These are phyloP conservation scores for Drosophila kanapiae DNA, from an alignment of 1,140 invertebrate genomes.

Conservation along the genomic window DNA sequence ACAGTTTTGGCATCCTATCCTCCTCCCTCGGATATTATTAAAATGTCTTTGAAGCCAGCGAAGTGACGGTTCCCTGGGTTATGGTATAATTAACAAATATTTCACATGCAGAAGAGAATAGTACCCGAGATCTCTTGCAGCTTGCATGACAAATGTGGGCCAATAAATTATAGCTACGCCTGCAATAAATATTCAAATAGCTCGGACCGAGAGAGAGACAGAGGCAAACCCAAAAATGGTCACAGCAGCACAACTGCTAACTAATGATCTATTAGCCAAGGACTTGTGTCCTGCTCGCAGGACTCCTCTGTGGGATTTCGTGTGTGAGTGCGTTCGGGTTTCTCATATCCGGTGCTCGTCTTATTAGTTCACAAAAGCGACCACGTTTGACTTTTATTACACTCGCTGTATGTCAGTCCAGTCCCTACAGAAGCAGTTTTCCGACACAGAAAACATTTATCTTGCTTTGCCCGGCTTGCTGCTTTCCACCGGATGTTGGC, in stretches of 20 bases:
- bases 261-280: conserved; percentile 78
- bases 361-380: conserved; percentile 74
- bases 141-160: conserved; percentile 68
- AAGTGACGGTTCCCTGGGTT: neutral
- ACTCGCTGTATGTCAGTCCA: conserved; percentile 48
- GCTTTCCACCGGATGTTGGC: conserved; percentile 41
- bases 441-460: conserved; percentile 60
- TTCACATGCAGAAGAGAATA: conserved; percentile 14
- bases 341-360: conserved; percentile 64
- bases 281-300: conserved; percentile 40
- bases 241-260: conserved; percentile 68
- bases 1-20: conserved; percentile 41
- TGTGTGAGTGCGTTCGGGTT: conserved; percentile 16
- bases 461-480: conserved; percentile 41
- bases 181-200: conserved; percentile 83
- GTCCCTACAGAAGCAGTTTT: conserved; percentile 31
- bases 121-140: conserved; percentile 27
- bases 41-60: conserved; percentile 42
- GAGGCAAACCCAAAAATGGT: conserved; percentile 51
- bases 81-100: conserved; percentile 44
- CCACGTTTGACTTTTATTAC: conserved; percentile 79
- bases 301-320: neutral
- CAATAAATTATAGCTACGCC: conserved; percentile 79
- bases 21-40: conserved; percentile 9
- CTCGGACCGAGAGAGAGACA: conserved; percentile 24